Evolutionary conservation across 2,113 vertebrate species (phyloP).

Genomic region (Alethe castanea): DNA sequence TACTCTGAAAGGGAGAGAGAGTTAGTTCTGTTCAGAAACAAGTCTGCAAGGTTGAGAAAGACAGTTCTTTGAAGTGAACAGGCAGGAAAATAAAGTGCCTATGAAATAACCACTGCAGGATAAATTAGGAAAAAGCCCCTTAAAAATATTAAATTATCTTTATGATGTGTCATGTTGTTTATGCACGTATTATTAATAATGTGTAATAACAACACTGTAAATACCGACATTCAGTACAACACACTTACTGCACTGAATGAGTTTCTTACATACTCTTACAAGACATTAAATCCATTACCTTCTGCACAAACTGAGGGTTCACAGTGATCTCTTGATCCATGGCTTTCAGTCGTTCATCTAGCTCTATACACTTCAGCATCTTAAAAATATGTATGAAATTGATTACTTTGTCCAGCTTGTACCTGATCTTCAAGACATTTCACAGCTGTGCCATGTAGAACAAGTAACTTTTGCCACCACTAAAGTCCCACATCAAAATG

Average conservation of each 20-base stretch:
- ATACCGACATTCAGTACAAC: not conserved
- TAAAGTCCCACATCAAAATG: not conserved
- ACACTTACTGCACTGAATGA: not conserved
- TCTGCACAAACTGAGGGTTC: conserved; percentile 99
- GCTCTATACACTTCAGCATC: conserved; percentile 99
- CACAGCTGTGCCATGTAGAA: fast-evolving
- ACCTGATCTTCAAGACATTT: not conserved
- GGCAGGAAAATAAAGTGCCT: not conserved
- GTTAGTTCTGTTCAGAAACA: not conserved
- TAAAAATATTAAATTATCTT: not conserved
- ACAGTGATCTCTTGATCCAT: conserved; percentile 99
- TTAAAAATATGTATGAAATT: conserved; percentile 41
- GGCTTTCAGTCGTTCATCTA: conserved; percentile 98
- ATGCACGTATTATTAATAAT: not conserved
- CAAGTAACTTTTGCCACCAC: not conserved
- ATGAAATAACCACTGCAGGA: not conserved
- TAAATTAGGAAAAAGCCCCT: not conserved
- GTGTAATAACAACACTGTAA: not conserved
- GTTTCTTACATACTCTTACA: not conserved
- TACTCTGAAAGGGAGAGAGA: conserved; percentile 81
- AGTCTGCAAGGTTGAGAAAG: not conserved
- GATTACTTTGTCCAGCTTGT: not conserved
- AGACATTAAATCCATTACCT: conserved; percentile 75
- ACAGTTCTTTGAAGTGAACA: conserved; percentile 1
- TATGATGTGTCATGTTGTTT: not conserved